Percentiles rank a stretch among this genome's conserved stretches.
Conservation (phyloP, 2,797 vertebrate species). For the Decapterus maruadsi region DNA sequence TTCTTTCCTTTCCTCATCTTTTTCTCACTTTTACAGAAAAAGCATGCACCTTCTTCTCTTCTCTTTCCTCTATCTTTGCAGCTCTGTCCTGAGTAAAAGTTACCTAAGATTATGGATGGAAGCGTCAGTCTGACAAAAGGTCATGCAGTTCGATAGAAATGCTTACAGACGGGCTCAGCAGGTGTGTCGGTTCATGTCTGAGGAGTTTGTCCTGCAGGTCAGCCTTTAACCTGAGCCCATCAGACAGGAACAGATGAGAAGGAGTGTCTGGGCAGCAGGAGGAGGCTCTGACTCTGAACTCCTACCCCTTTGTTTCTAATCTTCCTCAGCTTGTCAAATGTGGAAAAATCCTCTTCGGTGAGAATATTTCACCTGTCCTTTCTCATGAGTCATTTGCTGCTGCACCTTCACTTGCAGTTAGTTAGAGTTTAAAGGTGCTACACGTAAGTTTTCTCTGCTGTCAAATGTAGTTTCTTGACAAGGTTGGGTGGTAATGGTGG, state of each 20-base stretch:
- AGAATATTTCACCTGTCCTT: conserved; percentile 7
- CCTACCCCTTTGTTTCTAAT: conserved; percentile 18
- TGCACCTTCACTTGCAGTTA: neutral
- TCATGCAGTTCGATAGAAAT: conserved; percentile 62
- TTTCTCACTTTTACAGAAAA: conserved; percentile 1
- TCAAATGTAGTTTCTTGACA: neutral
- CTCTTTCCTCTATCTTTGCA: conserved; percentile 16
- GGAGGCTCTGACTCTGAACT: conserved; percentile 9
- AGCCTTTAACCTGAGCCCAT: conserved; percentile 59
- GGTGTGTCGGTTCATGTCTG: conserved; percentile 57
- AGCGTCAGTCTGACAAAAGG: conserved; percentile 70
- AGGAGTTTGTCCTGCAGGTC: conserved; percentile 20
- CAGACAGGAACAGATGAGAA: conserved; percentile 61
- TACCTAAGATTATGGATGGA: conserved; percentile 59
- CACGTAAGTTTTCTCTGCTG: neutral
- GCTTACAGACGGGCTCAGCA: conserved; percentile 58
- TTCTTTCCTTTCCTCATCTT: neutral
- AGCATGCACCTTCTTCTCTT: conserved; percentile 1
- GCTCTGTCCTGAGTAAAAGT: conserved; percentile 62
- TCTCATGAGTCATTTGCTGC: neutral
- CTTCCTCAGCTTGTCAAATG: conserved; percentile 17
- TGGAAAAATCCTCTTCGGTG: conserved; percentile 11
- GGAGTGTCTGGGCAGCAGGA: conserved; percentile 12
- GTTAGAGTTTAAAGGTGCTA: neutral
- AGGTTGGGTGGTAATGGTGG: no score